Conservation (phyloP, 2,888 invertebrate genomes). For the Steinernema carpocapsae region DNA sequence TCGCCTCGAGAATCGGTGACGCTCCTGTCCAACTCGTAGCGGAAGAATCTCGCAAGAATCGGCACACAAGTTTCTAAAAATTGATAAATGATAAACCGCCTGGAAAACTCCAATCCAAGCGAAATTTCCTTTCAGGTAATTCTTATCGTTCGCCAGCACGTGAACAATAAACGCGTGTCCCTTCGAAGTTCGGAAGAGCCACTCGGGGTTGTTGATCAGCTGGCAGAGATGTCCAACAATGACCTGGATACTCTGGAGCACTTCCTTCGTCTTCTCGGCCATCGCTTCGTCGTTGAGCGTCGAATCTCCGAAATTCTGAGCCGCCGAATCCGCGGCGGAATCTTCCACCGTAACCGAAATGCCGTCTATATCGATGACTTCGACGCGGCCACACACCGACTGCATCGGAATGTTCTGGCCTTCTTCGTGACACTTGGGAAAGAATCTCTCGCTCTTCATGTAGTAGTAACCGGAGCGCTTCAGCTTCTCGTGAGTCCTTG, state of each 20-base stretch:
- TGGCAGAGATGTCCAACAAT: constrained; percentile 25
- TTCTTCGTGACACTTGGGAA: constrained; percentile 30
- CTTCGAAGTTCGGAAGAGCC: constrained; percentile 28
- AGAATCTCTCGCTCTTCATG: constrained; percentile 34
- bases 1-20: constrained; percentile 14
- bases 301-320: not conserved
- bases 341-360: constrained; percentile 1
- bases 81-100: not conserved
- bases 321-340: not conserved
- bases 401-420: not conserved
- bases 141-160: constrained; percentile 31
- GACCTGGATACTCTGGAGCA: constrained; percentile 22
- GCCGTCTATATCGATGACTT: constrained; percentile 4
- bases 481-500: constrained; percentile 22
- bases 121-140: constrained; percentile 22
- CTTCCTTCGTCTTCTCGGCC: constrained; percentile 29
- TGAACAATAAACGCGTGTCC: constrained; percentile 33
- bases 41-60: constrained; percentile 24
- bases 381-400: not conserved
- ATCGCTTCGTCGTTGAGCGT: constrained; percentile 20
- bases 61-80: constrained; percentile 18
- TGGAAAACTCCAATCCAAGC: not conserved
- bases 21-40: constrained; percentile 16
- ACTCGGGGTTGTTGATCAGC: constrained; percentile 35
- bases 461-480: constrained; percentile 30